Evolutionary conservation across 2,888 invertebrate species (phyloP).

Genomic region (Bembecia ichneumoniformis): DNA sequence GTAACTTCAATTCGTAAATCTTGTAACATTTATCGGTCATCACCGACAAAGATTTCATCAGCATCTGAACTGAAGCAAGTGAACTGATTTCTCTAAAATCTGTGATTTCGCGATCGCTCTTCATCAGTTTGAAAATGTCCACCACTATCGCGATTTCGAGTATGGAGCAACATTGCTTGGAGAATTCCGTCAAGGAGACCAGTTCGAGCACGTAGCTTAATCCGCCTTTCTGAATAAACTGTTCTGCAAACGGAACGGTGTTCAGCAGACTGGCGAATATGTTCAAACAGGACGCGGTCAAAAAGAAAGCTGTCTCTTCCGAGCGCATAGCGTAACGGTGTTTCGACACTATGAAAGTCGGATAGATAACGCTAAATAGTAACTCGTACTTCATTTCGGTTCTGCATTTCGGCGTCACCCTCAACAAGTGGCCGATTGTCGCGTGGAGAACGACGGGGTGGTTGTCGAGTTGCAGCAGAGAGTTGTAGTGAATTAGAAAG

Average conservation of each 20-base stretch:
- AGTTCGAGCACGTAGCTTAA: slow-evolving; percentile 69
- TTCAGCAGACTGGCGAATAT: slow-evolving; percentile 72
- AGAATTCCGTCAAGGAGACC: slow-evolving; percentile 66
- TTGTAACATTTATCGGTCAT: slow-evolving; percentile 47
- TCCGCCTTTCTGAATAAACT: slow-evolving; percentile 72
- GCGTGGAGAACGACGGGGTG: slow-evolving; percentile 66
- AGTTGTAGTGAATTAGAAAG: slow-evolving; percentile 72
- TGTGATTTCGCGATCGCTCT: slow-evolving; percentile 36
- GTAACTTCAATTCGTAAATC: slow-evolving; percentile 43
- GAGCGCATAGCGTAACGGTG: slow-evolving; percentile 55
- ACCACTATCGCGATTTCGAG: slow-evolving; percentile 74
- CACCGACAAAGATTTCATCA: slow-evolving; percentile 49
- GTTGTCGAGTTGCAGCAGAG: slow-evolving; percentile 69
- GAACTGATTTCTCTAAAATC: slow-evolving; percentile 47
- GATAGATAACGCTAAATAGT: slow-evolving; percentile 73
- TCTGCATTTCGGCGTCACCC: slow-evolving; percentile 70
- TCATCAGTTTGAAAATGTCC: slow-evolving; percentile 67
- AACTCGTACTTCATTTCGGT: slow-evolving; percentile 70
- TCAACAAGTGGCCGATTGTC: slow-evolving; percentile 71
- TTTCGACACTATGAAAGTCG: slow-evolving; percentile 72
- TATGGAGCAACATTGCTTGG: slow-evolving; percentile 73
- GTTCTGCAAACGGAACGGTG: slow-evolving; percentile 69
- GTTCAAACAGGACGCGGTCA: slow-evolving; percentile 73
- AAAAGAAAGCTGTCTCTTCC: slow-evolving; percentile 67
- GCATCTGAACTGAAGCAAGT: slow-evolving; percentile 53